Evolutionary conservation across 1,140 invertebrate genomes (phyloP).

Genomic region (Chrysomallon squamiferum): DNA sequence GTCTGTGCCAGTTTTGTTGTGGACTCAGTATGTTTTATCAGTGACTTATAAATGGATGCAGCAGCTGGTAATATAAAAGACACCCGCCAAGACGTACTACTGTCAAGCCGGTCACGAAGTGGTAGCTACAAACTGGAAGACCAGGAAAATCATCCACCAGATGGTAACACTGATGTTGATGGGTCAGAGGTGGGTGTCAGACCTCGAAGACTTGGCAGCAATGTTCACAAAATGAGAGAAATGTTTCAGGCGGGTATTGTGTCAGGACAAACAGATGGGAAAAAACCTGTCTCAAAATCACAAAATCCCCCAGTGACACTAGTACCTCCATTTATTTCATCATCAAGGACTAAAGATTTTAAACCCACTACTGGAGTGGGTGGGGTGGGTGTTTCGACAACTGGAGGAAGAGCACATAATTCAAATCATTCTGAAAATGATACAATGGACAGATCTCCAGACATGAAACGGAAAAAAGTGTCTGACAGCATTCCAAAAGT

Average conservation of each 20-base stretch:
- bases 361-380: too few species aligned
- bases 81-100: background rate
- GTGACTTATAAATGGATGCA: too few species aligned
- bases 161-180: background rate
- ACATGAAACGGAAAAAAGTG: conserved; percentile 34
- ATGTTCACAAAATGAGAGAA: conserved; percentile 46
- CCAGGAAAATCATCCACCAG: background rate
- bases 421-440: background rate
- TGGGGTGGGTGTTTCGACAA: too few species aligned
- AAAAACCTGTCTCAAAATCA: background rate
- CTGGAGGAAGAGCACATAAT: conserved; percentile 1
- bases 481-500: conserved; percentile 8
- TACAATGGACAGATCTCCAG: conserved; percentile 36
- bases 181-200: background rate
- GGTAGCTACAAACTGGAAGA: background rate
- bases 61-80: too few species aligned
- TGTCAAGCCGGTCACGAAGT: background rate
- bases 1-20: too few species aligned
- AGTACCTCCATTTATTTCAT: background rate
- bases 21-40: too few species aligned
- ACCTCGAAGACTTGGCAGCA: conserved; percentile 27
- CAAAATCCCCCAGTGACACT: background rate
- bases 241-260: conserved; percentile 31
- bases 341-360: background rate
- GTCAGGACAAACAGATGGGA: conserved; percentile 10